Evolutionary conservation across 2,888 invertebrate genomes (phyloP), one percentile per base, ranked within the genome.

Genomic region (Pheosia gnoma): DNA sequence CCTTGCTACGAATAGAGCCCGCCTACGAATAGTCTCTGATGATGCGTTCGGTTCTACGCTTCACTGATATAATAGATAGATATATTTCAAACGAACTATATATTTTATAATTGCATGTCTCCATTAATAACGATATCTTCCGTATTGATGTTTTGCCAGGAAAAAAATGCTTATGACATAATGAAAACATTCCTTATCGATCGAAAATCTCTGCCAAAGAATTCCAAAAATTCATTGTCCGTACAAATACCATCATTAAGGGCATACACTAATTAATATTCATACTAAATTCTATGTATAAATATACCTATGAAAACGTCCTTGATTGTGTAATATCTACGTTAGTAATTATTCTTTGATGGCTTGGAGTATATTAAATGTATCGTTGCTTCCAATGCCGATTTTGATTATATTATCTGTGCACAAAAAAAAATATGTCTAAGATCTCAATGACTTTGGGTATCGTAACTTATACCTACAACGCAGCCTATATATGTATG

Each of bases 1-100:
- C 93, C 93, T 93, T 92, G 93, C 91, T 86, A 77, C 82, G 90
- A 93, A 93, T 93, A 93, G 92, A 85, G 81, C 74, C 85, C 91
- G 90, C 92, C 93, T 83, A 93, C 93, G 84, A 76, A 65, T 74
- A 67, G 67, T 72, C 81, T 71, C 70, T 70, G 83, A 83, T 85
- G 81, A 82, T 78, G 76, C 71, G 79, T 77, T 75, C 77, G 63
- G 72, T 71, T 75, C 71, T 71, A 75, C 67, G 71, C 72, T 77
- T 69, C 67, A 70, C 75, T 71, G 71, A 71, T 71, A 45, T 13
- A 52, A 7, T 63, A 74, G 25, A 25, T 25, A 25, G 25, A 25
- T 25, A 63, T 72, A 72, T 79, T 78, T 77, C 72, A 74, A 76
- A 77, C 70, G 70, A 56, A 41, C 41, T 63, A 59, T 70, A 59